Base-by-base conservation (phyloP, 2,113 vertebrate species). In the Alouatta palliata region DNA sequence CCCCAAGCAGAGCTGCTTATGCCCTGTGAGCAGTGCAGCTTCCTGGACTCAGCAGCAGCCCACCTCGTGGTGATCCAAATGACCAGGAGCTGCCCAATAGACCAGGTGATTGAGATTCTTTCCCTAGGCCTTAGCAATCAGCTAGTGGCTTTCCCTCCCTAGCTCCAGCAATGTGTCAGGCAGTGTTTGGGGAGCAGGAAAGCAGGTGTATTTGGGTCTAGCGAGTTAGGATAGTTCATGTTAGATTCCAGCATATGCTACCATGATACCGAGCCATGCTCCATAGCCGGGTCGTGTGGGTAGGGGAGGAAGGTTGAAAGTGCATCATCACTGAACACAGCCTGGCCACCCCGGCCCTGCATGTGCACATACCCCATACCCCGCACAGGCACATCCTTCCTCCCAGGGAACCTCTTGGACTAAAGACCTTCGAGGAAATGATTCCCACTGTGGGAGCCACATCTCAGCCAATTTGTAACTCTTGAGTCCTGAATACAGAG, bases 271-370 rank as follows among this genome's bases (percentile, higher is more conserved):
- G 61, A 1, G 13, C n/a, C 45, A 66, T 0, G 1, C 27, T 58
- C 47, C 27, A 3, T 17, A 66, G 45, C 45, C 47, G 45, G 76
- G 43, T 52, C 6, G 6, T 0, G 2, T 8, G 54, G 52, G 9
- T 10, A 1, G 19, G 45, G 40, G 11, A 91, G 20, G 43, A 77
- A 81, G 37, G 68, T 2, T 2, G 20, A 77, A 81, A 12, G 61
- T 5, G 8, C 32, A 20, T 49, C 14, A 4, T 11, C 47, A 27
- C 0, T 5, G 66, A 87, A 52, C 47, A 58, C 37, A 40, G n/a
- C 19, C 56, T 25, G 5, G 2, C 19, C 23, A 4, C 11, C 2
- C 11, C 0, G 0, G 30, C 21, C 3, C 2, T 11, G 13, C 83
- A 64, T n/a, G 37, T 17, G 5, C 9, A 7, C 27, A 30, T 13